Evolutionary conservation across 2,797 vertebrate species (phyloP).

Genomic region (Anniella stebbinsi): DNA sequence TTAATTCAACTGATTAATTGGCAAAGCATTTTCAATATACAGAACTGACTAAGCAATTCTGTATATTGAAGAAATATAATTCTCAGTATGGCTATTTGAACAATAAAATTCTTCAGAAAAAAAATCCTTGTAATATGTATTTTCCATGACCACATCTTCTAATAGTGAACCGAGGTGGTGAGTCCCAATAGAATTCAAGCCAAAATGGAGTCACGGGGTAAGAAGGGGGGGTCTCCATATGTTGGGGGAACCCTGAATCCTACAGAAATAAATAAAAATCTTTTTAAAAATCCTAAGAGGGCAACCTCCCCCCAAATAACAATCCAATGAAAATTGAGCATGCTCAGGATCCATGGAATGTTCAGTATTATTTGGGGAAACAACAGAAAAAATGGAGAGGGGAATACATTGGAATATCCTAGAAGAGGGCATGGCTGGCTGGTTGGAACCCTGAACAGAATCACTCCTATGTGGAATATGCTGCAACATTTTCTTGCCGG

Average conservation of each 20-base stretch:
- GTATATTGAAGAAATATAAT: neutral
- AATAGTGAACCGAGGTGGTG: neutral
- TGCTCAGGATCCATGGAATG: neutral
- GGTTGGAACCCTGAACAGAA: neutral
- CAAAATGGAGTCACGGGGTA: neutral
- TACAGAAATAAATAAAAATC: neutral
- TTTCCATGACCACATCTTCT: neutral
- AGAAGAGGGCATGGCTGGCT: neutral
- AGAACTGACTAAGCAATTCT: neutral
- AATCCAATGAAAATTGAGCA: neutral
- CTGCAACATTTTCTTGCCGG: neutral
- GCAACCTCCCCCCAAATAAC: neutral
- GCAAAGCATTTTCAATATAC: neutral
- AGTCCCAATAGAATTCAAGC: neutral
- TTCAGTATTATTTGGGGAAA: neutral
- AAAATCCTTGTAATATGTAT: neutral
- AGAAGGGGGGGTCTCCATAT: neutral
- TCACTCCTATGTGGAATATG: neutral
- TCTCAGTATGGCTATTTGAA: neutral
- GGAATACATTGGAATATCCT: neutral
- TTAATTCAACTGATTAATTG: neutral
- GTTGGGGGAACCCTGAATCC: neutral
- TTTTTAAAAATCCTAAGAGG: neutral
- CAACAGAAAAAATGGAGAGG: neutral
- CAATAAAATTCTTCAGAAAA: neutral